Base-by-base conservation (phyloP, 2,888 invertebrate species). In the Spodoptera picta region DNA sequence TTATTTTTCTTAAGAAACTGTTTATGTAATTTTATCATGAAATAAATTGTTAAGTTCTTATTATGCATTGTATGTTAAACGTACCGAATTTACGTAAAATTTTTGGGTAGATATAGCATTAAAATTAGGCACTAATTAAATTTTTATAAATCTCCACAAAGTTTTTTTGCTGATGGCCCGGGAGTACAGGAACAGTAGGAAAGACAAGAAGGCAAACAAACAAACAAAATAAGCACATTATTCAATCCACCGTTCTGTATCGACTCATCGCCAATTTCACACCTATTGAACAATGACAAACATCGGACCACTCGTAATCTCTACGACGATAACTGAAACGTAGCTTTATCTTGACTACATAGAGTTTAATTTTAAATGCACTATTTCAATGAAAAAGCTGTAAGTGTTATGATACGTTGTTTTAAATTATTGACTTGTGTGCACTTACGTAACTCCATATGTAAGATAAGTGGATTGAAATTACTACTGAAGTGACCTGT, bases 221-320 rank as follows among this genome's bases (percentile, higher is more conserved):
- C 53, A 60, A 78, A 77, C 71, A 79, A 80, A 85, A 83, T 74
- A 75, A 77, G 73, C 67, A 72, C 75, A 83, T 83, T 78, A 85
- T 88, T 85, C 83, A 86, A 86, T 83, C 71, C 66, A 65, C 65
- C 70, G 73, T 76, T 73, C 82, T 81, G 83, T 85, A 88, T 89
- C 86, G 80, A 78, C 73, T 80, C 83, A 85, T 88, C 85, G 88
- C 80, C 84, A 85, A 90, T 89, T 90, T 90, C 87, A 90, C 87
- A 88, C 87, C 83, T 85, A 88, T 87, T 87, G 86, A 85, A 80
- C 86, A 87, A 85, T 85, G 85, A 83, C 83, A 87, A 83, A 83
- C 83, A 82, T 77, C 72, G 63, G 65, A 64, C 76, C 69, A 72
- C 65, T 77, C 60, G 70, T 75, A 56, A 74, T 75, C 73, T 65